Conservation (phyloP, 2,888 invertebrate genomes). For the Onthophagus sagittarius region DNA sequence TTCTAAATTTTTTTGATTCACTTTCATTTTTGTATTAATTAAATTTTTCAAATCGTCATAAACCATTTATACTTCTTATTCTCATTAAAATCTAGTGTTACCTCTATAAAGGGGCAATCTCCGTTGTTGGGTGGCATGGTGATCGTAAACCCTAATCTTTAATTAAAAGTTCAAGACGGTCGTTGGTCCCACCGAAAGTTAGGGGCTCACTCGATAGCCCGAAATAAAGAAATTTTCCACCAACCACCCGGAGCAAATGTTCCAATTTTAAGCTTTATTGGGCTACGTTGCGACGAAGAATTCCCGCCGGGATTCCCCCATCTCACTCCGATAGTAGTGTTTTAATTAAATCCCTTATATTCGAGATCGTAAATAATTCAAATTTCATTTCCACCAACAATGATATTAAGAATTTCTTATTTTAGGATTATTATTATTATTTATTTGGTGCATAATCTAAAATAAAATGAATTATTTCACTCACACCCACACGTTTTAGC, state of each 20-base stretch:
- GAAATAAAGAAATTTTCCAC: neutral
- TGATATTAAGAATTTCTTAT: neutral
- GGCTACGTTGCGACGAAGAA: neutral
- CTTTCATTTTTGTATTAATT: too few species aligned
- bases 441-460: neutral
- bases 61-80: too few species aligned
- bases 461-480: neutral
- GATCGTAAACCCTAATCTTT: neutral
- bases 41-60: too few species aligned
- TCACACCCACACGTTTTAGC: neutral
- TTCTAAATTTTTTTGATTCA: too few species aligned
- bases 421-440: neutral
- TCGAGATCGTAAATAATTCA: neutral
- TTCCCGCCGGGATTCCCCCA: neutral
- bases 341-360: neutral
- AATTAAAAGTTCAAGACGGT: neutral
- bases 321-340: neutral
- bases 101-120: too few species aligned
- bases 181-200: neutral
- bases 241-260: neutral
- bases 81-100: too few species aligned
- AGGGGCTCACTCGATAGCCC: neutral
- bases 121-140: neutral
- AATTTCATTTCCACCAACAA: too few species aligned
- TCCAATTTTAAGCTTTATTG: neutral